phyloP scores from a whole-genome alignment of 2,797 vertebrate species.

The Notolabrus celidotus region DNA sequence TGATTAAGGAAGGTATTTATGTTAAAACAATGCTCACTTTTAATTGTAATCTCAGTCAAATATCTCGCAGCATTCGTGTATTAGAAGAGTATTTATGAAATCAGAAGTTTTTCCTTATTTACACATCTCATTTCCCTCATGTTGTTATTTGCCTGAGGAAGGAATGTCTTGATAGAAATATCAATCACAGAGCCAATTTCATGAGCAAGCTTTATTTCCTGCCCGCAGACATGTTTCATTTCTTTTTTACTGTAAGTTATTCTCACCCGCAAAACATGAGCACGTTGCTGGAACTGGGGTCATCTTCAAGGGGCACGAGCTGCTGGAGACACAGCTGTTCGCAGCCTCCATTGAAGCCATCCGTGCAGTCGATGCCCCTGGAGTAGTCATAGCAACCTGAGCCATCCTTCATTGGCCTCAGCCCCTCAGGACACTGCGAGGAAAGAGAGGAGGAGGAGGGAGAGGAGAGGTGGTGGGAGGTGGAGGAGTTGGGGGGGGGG shows the following conservation, averaged over 20 bases:
- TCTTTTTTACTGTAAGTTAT: slow-evolving; percentile 17
- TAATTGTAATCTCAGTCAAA: not conserved
- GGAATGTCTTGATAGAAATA: slow-evolving; percentile 28
- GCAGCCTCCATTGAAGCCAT: slow-evolving; percentile 97
- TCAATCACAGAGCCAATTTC: slow-evolving; percentile 13
- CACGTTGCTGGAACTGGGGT: slow-evolving; percentile 93
- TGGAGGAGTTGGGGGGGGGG: slow-evolving; percentile 25
- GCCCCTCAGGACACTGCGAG: slow-evolving; percentile 93
- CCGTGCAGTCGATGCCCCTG: slow-evolving; percentile 96
- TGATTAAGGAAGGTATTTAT: no score
- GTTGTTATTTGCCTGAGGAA: slow-evolving; percentile 8
- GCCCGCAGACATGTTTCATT: slow-evolving; percentile 26
- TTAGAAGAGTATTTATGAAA: not conserved
- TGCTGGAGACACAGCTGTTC: slow-evolving; percentile 99
- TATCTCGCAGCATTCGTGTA: slow-evolving; percentile 2
- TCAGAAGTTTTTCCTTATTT: slow-evolving; percentile 1
- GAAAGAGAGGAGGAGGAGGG: slow-evolving; percentile 32
- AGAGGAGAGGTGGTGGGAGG: slow-evolving; percentile 31
- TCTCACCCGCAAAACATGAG: slow-evolving; percentile 99
- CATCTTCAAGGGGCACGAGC: slow-evolving; percentile 91
- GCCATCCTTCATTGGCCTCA: slow-evolving; percentile 97
- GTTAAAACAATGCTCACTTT: no score
- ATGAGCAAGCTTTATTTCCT: slow-evolving; percentile 11
- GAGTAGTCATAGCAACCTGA: slow-evolving; percentile 98
- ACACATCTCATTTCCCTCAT: slow-evolving; percentile 19